These are phyloP conservation scores for Acrossocheilus fasciatus DNA, from an alignment of 2,797 vertebrate genomes.

Conservation along the genomic window DNA sequence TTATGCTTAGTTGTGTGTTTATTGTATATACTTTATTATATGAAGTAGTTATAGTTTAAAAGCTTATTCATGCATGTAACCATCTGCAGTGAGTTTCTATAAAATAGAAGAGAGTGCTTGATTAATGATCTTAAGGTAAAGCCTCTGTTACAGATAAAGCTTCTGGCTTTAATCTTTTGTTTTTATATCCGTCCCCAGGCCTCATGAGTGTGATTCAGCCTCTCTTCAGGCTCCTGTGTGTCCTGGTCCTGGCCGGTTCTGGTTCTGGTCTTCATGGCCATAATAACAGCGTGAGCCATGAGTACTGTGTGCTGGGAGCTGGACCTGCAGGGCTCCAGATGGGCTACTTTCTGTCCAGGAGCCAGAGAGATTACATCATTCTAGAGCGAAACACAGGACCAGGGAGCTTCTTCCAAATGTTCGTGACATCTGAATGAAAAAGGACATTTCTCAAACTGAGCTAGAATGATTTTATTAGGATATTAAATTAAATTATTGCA, in stretches of 20 bases:
- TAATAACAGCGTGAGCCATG: slow-evolving; percentile 70
- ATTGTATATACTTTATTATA: neutral
- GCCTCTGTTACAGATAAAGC: neutral
- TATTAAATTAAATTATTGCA: neutral
- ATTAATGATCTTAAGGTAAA: neutral
- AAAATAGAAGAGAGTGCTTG: neutral
- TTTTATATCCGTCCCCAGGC: slow-evolving; percentile 39
- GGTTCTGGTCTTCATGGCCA: slow-evolving; percentile 38
- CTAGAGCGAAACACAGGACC: slow-evolving; percentile 87
- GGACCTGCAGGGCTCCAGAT: slow-evolving; percentile 93
- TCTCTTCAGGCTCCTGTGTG: slow-evolving; percentile 61
- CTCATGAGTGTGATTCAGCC: slow-evolving; percentile 57
- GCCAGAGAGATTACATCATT: slow-evolving; percentile 85
- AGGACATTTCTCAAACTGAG: neutral
- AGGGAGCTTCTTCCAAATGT: slow-evolving; percentile 90
- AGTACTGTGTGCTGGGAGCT: slow-evolving; percentile 94
- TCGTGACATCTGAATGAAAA: slow-evolving; percentile 37
- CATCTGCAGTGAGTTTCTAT: neutral
- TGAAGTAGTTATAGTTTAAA: neutral
- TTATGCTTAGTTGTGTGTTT: neutral
- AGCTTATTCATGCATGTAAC: neutral
- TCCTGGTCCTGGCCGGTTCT: slow-evolving; percentile 18
- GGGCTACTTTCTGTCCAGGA: slow-evolving; percentile 87
- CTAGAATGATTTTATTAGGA: neutral
- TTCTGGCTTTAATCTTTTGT: neutral